These are phyloP conservation scores for Amblyteles armatorius DNA, from an alignment of 2,888 invertebrate species.

Conservation along the genomic window DNA sequence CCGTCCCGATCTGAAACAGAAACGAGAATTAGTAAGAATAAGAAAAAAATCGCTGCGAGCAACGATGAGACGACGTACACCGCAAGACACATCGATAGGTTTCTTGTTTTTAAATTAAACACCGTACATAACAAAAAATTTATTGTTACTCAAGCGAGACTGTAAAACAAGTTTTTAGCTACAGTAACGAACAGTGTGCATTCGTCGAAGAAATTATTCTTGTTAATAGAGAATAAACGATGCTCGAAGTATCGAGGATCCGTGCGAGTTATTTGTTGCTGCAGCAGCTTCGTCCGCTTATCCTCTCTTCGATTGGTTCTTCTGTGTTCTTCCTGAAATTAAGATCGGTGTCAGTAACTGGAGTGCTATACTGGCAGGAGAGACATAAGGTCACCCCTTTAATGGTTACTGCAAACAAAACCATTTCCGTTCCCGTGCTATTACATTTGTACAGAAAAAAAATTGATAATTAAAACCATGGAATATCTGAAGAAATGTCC, in stretches of 20 bases:
- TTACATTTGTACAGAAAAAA: not conserved
- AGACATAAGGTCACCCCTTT: not conserved
- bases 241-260: not conserved
- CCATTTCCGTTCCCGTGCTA: not conserved
- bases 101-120: not conserved
- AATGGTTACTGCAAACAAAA: not conserved
- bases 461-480: not conserved
- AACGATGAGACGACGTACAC: not conserved
- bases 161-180: not conserved
- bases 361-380: not conserved
- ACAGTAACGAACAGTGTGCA: slow-evolving; percentile 6
- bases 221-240: not conserved
- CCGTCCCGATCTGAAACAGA: slow-evolving; percentile 47
- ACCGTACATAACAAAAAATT: not conserved
- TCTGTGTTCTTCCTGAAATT: not conserved
- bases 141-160: slow-evolving; percentile 37
- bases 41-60: not conserved
- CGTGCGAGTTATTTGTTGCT: not conserved
- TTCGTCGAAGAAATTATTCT: not conserved
- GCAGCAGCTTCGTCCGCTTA: not conserved
- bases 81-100: not conserved
- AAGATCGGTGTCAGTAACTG: not conserved
- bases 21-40: slow-evolving; percentile 8
- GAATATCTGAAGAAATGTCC: not conserved
- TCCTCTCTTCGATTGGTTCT: not conserved